Evolutionary conservation across 2,113 vertebrate species (phyloP).

Genomic region (Neodon shergylaensis): DNA sequence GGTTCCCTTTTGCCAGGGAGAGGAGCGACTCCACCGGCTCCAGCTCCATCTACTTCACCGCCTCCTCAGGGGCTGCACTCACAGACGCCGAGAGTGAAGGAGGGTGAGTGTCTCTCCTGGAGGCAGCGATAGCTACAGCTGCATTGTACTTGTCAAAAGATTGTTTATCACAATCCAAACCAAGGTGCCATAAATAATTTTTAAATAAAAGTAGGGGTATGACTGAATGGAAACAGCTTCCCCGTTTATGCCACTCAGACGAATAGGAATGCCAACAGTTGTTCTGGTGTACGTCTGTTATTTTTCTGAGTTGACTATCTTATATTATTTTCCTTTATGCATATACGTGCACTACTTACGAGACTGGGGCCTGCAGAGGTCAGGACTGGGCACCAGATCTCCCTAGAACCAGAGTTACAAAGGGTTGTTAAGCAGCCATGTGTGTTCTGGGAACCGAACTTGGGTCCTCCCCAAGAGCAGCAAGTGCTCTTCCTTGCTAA

Average conservation of each 20-base stretch:
- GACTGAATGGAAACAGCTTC: neutral
- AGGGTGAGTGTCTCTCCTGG: conserved; percentile 86
- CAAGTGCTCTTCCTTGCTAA: neutral
- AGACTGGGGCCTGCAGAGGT: neutral
- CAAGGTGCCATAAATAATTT: neutral
- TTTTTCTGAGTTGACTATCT: neutral
- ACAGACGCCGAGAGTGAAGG: conserved; percentile 93
- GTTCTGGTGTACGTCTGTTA: neutral
- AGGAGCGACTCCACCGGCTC: conserved; percentile 93
- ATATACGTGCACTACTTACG: neutral
- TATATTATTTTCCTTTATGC: neutral
- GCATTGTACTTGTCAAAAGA: neutral
- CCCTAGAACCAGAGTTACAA: neutral
- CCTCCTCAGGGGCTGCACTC: conserved; percentile 87
- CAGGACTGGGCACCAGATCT: neutral
- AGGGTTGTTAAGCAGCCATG: neutral
- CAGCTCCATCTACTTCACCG: conserved; percentile 96
- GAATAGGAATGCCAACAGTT: neutral
- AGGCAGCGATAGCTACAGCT: neutral
- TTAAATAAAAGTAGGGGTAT: neutral
- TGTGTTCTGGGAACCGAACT: neutral
- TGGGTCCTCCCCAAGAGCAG: neutral
- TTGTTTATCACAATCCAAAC: neutral
- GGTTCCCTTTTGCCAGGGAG: conserved; percentile 86
- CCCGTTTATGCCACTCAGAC: neutral